A percentile compares a stretch with the other conserved stretches of the same genome.
phyloP scores from a whole-genome alignment of 2,113 vertebrate species.

The Pachyramphus minor region DNA sequence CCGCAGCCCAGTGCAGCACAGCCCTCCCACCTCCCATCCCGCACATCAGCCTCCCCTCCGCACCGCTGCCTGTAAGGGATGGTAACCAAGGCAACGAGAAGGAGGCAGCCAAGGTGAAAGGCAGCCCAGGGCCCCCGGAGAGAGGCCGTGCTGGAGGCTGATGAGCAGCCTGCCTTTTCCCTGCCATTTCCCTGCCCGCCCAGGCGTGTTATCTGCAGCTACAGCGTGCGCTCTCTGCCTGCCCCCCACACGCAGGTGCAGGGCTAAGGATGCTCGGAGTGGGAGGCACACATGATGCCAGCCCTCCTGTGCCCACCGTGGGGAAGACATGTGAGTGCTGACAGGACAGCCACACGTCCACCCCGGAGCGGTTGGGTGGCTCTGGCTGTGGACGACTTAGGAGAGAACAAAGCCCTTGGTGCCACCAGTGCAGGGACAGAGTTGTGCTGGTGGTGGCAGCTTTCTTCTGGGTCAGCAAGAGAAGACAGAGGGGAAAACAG shows the following conservation, averaged over 20 bases:
- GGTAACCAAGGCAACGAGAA: constrained; percentile 66
- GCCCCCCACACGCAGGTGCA: fast-evolving
- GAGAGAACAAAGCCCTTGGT: background rate
- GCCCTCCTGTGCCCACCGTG: background rate
- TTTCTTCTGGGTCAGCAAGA: background rate
- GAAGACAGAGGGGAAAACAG: background rate
- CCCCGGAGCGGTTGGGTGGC: fast-evolving
- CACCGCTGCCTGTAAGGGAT: background rate
- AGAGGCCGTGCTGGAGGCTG: constrained; percentile 53
- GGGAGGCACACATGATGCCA: background rate
- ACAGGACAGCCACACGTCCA: background rate
- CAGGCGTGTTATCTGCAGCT: constrained; percentile 21
- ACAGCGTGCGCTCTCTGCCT: background rate
- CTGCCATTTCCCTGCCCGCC: constrained; percentile 42
- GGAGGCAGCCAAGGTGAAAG: constrained; percentile 67
- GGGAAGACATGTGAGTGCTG: background rate
- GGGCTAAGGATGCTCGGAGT: background rate
- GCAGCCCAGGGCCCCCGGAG: constrained; percentile 52
- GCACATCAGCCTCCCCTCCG: constrained; percentile 23
- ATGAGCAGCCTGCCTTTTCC: constrained; percentile 47
- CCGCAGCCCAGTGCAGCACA: background rate
- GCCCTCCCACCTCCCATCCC: constrained; percentile 3
- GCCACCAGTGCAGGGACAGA: background rate
- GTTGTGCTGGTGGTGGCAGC: background rate
- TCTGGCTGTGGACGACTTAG: background rate